Percentiles rank a stretch among this genome's conserved stretches.
These are phyloP conservation scores for Lerista edwardsae DNA, from an alignment of 2,797 vertebrate genomes.

Conservation along the genomic window DNA sequence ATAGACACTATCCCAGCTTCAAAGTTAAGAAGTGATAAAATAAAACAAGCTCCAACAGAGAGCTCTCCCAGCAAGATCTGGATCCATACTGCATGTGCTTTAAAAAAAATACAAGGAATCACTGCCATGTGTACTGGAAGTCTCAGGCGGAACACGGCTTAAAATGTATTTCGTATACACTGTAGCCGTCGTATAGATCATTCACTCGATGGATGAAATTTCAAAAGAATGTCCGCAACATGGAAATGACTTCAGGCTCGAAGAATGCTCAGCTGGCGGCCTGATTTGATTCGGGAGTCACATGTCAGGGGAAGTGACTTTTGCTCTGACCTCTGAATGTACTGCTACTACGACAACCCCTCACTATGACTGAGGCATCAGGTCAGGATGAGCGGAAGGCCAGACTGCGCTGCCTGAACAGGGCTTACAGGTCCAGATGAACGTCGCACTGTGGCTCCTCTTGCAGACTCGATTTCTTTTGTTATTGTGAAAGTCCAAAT, in stretches of 20 bases:
- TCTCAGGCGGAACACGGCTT: conserved; percentile 62
- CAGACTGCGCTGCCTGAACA: conserved; percentile 73
- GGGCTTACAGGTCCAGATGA: conserved; percentile 69
- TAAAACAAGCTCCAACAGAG: too few species aligned
- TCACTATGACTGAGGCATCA: conserved; percentile 40
- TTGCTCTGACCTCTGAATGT: conserved; percentile 69
- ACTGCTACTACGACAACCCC: conserved; percentile 45
- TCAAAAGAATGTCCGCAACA: conserved; percentile 49
- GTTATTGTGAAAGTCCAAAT: conserved; percentile 72
- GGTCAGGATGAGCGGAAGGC: conserved; percentile 74
- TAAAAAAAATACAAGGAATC: conserved; percentile 62
- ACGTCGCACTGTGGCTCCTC: conserved; percentile 46
- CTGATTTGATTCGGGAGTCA: conserved; percentile 83
- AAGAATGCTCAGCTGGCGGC: conserved; percentile 84
- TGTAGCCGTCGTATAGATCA: conserved; percentile 58
- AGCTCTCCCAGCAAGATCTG: conserved; percentile 48
- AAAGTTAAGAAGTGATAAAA: too few species aligned
- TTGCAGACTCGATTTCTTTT: conserved; percentile 69
- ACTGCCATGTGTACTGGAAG: conserved; percentile 66
- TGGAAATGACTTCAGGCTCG: conserved; percentile 82
- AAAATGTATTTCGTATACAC: conserved; percentile 2
- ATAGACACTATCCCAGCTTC: too few species aligned
- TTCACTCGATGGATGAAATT: conserved; percentile 75
- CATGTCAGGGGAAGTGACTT: conserved; percentile 66
- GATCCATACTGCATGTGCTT: conserved; percentile 53